These are phyloP conservation scores for Drosophila sucinea DNA, from an alignment of 1,140 invertebrate species.

Conservation along the genomic window DNA sequence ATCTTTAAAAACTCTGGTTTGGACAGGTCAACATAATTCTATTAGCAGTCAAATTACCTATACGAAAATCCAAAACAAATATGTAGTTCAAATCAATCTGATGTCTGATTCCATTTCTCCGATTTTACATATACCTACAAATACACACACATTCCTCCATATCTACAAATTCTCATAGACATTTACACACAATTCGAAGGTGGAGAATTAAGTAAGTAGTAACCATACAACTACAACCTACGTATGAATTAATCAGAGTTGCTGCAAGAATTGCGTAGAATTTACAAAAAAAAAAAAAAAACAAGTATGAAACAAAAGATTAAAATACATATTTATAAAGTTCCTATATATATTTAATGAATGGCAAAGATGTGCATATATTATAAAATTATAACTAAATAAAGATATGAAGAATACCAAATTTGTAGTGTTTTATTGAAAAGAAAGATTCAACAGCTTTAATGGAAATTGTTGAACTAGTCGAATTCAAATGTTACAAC, in stretches of 20 bases:
- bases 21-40: not conserved
- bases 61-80: not conserved
- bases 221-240: slow-evolving; percentile 18
- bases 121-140: not conserved
- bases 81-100: not conserved
- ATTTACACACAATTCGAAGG: not conserved
- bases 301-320: slow-evolving; percentile 23
- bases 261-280: slow-evolving; percentile 56
- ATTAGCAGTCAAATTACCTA: not conserved
- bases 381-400: slow-evolving; percentile 74
- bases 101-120: not conserved
- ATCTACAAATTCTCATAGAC: not conserved
- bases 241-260: slow-evolving; percentile 59
- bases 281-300: slow-evolving; percentile 31
- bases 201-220: slow-evolving; percentile 16
- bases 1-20: not conserved
- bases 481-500: too few species aligned
- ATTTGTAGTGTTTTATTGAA: not conserved
- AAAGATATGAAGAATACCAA: slow-evolving; percentile 48
- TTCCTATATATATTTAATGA: slow-evolving; percentile 73
- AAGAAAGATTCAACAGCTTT: not conserved
- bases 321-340: slow-evolving; percentile 70
- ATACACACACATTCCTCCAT: not conserved
- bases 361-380: slow-evolving; percentile 75
- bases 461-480: too few species aligned